Evolutionary conservation across 1,140 invertebrate species (phyloP), one percentile per base, ranked within the genome.

Genomic region (Drosophila gunungcola): DNA sequence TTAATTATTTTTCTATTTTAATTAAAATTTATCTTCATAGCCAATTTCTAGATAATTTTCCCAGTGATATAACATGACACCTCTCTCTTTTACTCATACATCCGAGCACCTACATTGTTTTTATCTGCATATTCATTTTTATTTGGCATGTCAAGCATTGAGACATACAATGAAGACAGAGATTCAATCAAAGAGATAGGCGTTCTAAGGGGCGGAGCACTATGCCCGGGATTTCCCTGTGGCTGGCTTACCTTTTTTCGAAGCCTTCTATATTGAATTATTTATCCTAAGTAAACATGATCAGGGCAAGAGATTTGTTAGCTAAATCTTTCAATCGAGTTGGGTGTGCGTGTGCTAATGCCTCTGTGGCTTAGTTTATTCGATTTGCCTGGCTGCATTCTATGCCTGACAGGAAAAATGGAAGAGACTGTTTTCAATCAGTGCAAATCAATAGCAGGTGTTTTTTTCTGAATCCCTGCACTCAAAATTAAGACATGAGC

Each of bases 201-300:
- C 80, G 64, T 73, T 62, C 45, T 64, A 52, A 43, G 45, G 54
- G 75, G 80, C 56, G 76, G 46, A 3, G 11, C 51, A 41, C 21
- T 53, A 36, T 58, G 52, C 38, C 32, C 21, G 48, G n/a, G 46
- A 32, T 67, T 48, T 39, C n/a, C 38, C 42, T 29, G 21, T 13
- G 55, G 53, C 11, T 9, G 29, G 43, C 58, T 60, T 60, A 68
- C 60, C 72, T 75, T 53, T 85, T 85, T 75, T 34, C 43, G 57
- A 60, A 45, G 49, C 42, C 77, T 43, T 55, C 62, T 76, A 88
- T 89, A 88, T 89, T 89, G 80, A 84, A 89, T 90, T 89, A 89
- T 89, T 89, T 84, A 89, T 89, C 84, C 84, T 90, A 89, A 89
- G 79, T 84, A 78, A 89, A 89, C 85, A 89, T 84, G 77, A 84